These are phyloP conservation scores for Donacobius atricapilla DNA, from an alignment of 2,113 vertebrate species.

Conservation along the genomic window DNA sequence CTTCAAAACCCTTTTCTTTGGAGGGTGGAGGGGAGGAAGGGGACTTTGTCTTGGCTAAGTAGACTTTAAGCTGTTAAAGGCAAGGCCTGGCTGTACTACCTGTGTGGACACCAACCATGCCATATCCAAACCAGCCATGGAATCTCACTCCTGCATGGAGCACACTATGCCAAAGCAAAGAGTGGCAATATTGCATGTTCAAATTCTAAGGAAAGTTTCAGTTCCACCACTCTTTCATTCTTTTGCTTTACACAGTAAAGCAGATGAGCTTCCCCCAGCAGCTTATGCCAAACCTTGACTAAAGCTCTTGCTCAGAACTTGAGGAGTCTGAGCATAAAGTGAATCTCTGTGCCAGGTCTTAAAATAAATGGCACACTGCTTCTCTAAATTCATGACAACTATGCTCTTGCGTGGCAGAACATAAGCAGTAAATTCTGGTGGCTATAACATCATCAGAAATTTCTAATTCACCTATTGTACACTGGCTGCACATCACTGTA, in stretches of 20 bases:
- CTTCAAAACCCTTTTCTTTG: neutral
- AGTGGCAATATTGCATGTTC: neutral
- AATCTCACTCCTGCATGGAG: neutral
- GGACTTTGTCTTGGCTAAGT: neutral
- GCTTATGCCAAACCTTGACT: neutral
- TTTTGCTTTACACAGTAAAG: slow-evolving; percentile 23
- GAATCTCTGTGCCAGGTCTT: neutral
- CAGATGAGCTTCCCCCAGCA: neutral
- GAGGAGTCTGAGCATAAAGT: neutral
- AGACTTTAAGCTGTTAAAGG: neutral
- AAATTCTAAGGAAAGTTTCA: slow-evolving; percentile 24
- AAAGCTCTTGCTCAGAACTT: neutral
- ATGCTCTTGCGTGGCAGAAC: neutral
- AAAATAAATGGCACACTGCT: neutral
- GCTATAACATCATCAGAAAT: neutral
- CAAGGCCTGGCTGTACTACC: neutral
- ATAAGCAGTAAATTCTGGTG: neutral
- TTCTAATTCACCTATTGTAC: neutral
- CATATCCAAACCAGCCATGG: neutral
- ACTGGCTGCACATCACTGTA: neutral
- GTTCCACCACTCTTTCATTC: neutral
- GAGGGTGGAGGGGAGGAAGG: neutral
- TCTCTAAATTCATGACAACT: neutral
- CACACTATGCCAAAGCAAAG: neutral
- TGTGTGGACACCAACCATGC: neutral